Evolutionary conservation across 2,797 vertebrate species (phyloP).

Genomic region (Peromyscus melanophrys): DNA sequence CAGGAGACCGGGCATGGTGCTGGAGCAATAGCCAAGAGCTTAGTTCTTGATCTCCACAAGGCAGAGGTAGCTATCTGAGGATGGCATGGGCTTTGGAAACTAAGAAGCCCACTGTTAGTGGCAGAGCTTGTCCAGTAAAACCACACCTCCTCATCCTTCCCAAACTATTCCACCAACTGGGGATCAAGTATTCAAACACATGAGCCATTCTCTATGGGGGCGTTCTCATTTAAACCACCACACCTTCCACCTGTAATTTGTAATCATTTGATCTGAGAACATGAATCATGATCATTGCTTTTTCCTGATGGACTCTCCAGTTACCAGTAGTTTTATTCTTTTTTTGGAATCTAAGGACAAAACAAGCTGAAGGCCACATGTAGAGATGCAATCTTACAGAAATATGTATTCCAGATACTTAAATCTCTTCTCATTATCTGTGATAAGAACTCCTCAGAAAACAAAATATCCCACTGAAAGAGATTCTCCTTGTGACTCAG

Average conservation of each 20-base stretch:
- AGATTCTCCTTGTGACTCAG: conserved; percentile 25
- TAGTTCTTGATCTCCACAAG: no score
- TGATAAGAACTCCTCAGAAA: conserved; percentile 47
- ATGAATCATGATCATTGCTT: background rate
- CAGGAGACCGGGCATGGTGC: background rate
- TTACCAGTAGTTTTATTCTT: background rate
- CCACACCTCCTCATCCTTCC: background rate
- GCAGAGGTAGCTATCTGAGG: background rate
- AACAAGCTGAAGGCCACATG: background rate
- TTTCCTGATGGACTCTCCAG: background rate
- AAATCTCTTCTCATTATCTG: background rate
- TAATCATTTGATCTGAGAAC: background rate
- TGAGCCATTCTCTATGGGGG: background rate
- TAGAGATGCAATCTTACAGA: background rate
- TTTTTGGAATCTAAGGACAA: background rate
- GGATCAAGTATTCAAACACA: background rate
- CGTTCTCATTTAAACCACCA: background rate
- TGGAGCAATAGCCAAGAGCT: background rate
- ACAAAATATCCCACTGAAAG: background rate
- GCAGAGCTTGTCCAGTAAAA: background rate
- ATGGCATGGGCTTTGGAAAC: background rate
- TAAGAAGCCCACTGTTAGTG: background rate
- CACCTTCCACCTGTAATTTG: background rate
- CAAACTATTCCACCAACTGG: background rate
- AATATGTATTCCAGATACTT: background rate